Conservation (phyloP, 2,797 vertebrate genomes). For the Falco naumanni region DNA sequence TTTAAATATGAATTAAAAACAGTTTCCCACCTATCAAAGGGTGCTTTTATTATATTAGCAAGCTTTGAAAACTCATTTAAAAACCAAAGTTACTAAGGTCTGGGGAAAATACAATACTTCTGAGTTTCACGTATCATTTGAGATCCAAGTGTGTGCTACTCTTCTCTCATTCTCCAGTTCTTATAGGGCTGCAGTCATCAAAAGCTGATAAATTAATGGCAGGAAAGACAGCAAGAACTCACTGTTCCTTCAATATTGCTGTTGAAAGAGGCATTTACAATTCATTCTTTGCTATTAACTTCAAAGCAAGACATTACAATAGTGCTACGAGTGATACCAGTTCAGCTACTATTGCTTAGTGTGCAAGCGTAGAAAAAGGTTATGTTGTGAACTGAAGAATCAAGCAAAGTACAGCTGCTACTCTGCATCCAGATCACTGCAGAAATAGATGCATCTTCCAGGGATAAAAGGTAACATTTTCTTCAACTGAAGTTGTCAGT, state of each 20-base stretch:
- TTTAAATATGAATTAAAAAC: background rate
- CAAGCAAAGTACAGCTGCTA: background rate
- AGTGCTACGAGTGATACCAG: background rate
- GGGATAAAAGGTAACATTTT: background rate
- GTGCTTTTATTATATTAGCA: background rate
- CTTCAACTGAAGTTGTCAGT: background rate
- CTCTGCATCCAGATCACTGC: background rate
- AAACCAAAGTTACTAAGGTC: background rate
- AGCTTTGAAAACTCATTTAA: background rate
- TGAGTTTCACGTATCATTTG: background rate
- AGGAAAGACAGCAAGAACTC: background rate
- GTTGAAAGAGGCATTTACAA: background rate
- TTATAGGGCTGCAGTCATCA: background rate
- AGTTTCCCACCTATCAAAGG: background rate
- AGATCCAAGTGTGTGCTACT: background rate
- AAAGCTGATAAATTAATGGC: background rate
- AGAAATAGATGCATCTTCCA: background rate
- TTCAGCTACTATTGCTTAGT: background rate
- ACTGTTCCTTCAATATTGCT: background rate
- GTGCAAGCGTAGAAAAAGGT: background rate
- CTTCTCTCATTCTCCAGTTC: background rate
- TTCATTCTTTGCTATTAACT: background rate
- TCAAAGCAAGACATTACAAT: background rate
- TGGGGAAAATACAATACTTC: background rate
- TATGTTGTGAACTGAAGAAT: background rate